These are phyloP conservation scores for Hydraecia micacea DNA, from an alignment of 2,888 invertebrate genomes.

Conservation along the genomic window DNA sequence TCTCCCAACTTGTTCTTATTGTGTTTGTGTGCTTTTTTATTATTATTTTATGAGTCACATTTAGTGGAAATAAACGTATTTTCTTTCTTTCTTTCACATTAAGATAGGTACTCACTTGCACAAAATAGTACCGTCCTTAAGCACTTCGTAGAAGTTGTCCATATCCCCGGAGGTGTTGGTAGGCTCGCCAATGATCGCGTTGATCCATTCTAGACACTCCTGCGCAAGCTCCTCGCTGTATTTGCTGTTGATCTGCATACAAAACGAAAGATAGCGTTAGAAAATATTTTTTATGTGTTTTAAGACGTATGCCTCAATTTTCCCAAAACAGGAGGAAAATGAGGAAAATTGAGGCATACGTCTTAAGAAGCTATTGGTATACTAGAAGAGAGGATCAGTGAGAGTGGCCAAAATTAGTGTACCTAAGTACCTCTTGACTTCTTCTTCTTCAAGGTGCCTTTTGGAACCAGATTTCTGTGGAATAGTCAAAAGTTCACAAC, in stretches of 20 bases:
- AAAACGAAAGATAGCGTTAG: constrained; percentile 19
- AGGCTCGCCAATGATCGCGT: constrained; percentile 95
- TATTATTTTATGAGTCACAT: background rate
- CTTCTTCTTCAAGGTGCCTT: background rate
- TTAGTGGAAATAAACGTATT: background rate
- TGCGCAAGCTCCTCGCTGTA: constrained; percentile 98
- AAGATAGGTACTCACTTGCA: constrained; percentile 93
- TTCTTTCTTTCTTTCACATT: background rate
- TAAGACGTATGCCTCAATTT: too few species aligned
- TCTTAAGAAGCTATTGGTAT: too few species aligned
- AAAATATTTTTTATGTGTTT: background rate
- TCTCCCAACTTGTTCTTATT: background rate
- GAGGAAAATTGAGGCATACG: background rate
- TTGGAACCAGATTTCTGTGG: background rate
- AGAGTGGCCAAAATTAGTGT: background rate
- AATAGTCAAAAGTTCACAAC: too few species aligned
- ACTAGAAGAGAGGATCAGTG: background rate
- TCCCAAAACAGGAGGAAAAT: too few species aligned
- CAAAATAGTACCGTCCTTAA: constrained; percentile 97
- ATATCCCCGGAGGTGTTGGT: constrained; percentile 96
- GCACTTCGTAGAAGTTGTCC: constrained; percentile 97
- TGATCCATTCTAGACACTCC: constrained; percentile 98
- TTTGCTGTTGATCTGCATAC: constrained; percentile 98
- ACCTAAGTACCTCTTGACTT: background rate
- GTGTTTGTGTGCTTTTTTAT: background rate